These are phyloP conservation scores for Pygoscelis antarcticus DNA, from an alignment of 2,113 vertebrate species.

Conservation along the genomic window DNA sequence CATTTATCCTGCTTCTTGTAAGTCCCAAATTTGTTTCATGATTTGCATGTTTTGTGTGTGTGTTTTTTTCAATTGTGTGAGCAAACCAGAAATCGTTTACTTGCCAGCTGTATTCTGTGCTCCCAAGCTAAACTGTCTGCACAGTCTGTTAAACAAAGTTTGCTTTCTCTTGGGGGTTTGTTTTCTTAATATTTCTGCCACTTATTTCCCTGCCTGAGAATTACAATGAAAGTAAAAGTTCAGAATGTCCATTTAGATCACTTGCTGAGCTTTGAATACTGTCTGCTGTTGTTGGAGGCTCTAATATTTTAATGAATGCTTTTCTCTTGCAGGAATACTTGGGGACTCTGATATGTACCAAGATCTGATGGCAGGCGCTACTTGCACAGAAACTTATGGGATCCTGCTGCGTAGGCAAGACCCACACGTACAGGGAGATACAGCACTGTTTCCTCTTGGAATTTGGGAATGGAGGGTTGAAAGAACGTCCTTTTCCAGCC, in stretches of 20 bases:
- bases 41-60: neutral
- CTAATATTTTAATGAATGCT: neutral
- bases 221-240: neutral
- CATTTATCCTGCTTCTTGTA: neutral
- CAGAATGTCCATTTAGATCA: neutral
- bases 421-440: accelerated
- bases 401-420: neutral
- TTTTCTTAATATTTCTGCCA: neutral
- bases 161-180: neutral
- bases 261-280: neutral
- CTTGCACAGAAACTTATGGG: neutral
- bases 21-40: neutral
- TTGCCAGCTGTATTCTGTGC: neutral
- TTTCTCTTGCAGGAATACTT: neutral
- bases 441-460: neutral
- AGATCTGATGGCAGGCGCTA: neutral
- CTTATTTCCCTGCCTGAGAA: neutral
- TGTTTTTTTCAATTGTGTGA: neutral
- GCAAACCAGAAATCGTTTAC: neutral
- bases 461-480: neutral
- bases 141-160: neutral
- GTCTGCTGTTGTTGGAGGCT: neutral
- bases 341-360: neutral
- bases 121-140: neutral
- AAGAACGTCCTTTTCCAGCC: neutral